Evolutionary conservation across 1,140 invertebrate species (phyloP).

Genomic region (Anadara kagoshimensis): DNA sequence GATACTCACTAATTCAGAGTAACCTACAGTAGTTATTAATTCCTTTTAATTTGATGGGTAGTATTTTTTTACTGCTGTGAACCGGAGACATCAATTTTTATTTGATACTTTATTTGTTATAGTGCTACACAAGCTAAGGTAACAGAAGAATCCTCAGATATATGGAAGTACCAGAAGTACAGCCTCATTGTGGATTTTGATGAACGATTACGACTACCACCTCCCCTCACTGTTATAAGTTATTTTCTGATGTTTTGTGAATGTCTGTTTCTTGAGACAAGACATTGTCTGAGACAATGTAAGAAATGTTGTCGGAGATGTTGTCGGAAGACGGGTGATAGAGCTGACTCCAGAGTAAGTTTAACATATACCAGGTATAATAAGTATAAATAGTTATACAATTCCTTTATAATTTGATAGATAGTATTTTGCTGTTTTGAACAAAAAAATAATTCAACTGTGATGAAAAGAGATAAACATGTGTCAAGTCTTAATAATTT

Average conservation of each 20-base stretch:
- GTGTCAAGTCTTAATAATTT: too few relatives aligned
- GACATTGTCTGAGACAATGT: conserved; percentile 12
- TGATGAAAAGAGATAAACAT: too few relatives aligned
- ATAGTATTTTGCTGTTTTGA: too few relatives aligned
- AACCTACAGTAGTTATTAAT: too few relatives aligned
- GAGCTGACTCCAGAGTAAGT: conserved; percentile 19
- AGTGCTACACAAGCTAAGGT: conserved; percentile 68
- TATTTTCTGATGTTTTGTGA: conserved; percentile 29
- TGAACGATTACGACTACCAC: conserved; percentile 56
- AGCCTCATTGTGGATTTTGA: conserved; percentile 73
- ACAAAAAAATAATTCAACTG: too few relatives aligned
- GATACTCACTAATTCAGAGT: too few relatives aligned
- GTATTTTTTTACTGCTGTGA: too few relatives aligned
- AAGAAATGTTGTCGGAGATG: conserved; percentile 1
- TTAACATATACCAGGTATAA: too few relatives aligned
- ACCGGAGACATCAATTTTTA: background rate
- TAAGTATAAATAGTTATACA: too few relatives aligned
- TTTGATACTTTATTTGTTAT: background rate
- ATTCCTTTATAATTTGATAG: too few relatives aligned
- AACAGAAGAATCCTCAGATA: conserved; percentile 65
- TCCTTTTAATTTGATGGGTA: too few relatives aligned
- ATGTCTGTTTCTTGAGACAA: background rate
- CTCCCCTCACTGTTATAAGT: conserved; percentile 53
- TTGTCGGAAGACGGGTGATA: conserved; percentile 11
- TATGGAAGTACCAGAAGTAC: conserved; percentile 74